Conservation (phyloP, 1,140 invertebrate species). For the Sitodiplosis mosellana region DNA sequence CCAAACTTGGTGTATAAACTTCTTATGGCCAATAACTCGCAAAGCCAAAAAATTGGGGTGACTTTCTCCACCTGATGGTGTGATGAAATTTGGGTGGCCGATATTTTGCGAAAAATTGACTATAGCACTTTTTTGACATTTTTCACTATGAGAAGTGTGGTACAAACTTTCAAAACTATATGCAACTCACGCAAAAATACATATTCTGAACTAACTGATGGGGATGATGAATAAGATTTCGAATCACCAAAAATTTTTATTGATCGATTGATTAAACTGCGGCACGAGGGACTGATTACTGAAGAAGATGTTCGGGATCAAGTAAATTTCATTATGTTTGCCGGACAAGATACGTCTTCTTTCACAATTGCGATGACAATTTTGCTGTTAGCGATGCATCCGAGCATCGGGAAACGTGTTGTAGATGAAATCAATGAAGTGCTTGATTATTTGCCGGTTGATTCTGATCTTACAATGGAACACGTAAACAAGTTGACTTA, state of each 20-base stretch:
- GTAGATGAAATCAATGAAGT: background rate
- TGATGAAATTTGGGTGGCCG: no score
- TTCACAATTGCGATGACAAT: background rate
- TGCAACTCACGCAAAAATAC: no score
- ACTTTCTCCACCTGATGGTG: no score
- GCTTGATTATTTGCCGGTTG: background rate
- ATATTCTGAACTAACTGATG: background rate
- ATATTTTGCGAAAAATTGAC: no score
- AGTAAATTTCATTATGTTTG: background rate
- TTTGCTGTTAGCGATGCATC: background rate
- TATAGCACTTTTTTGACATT: no score
- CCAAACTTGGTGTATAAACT: no score
- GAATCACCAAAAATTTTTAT: background rate
- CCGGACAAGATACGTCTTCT: background rate
- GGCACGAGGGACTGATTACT: background rate
- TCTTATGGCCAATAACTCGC: no score
- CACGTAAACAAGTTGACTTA: background rate
- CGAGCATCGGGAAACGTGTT: background rate
- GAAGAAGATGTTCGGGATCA: background rate
- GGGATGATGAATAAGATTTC: background rate
- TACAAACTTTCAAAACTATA: no score
- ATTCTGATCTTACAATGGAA: background rate
- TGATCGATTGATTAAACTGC: background rate
- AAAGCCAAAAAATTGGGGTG: no score
- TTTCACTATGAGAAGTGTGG: no score